Evolutionary conservation across 2,113 vertebrate species (phyloP).

Genomic region (Corythaixoides concolor): DNA sequence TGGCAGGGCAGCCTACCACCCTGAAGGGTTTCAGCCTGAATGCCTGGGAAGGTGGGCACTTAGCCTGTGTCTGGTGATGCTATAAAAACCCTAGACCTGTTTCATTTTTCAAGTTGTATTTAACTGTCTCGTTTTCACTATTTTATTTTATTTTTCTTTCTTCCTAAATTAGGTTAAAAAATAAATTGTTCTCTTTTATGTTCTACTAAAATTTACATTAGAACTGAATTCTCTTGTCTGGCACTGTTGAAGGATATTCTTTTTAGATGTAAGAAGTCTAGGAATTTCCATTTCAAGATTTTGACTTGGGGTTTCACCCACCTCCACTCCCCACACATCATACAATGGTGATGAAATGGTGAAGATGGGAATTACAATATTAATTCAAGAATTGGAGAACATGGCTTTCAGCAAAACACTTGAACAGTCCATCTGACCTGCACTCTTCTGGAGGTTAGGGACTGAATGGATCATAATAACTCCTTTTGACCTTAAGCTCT

Average conservation of each 20-base stretch:
- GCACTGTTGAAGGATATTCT: background rate
- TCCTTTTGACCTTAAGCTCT: background rate
- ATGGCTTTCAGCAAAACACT: background rate
- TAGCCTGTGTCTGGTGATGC: background rate
- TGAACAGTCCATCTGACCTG: background rate
- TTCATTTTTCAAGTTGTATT: background rate
- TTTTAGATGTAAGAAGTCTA: background rate
- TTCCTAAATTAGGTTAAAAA: background rate
- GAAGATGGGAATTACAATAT: background rate
- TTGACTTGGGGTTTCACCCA: background rate
- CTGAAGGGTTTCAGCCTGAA: background rate
- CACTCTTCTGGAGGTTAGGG: background rate
- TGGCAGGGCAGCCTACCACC: background rate
- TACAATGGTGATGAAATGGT: background rate
- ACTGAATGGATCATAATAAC: background rate
- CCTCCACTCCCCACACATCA: fast-evolving
- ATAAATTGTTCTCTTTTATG: background rate
- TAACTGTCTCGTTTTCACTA: background rate
- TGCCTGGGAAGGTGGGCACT: background rate
- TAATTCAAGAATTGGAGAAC: background rate
- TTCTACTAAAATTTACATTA: background rate
- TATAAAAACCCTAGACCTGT: background rate
- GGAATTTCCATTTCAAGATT: background rate
- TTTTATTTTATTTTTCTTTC: background rate
- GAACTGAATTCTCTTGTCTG: background rate